phyloP scores from a whole-genome alignment of 2,888 invertebrate genomes.

The Steinernema scapterisci region DNA sequence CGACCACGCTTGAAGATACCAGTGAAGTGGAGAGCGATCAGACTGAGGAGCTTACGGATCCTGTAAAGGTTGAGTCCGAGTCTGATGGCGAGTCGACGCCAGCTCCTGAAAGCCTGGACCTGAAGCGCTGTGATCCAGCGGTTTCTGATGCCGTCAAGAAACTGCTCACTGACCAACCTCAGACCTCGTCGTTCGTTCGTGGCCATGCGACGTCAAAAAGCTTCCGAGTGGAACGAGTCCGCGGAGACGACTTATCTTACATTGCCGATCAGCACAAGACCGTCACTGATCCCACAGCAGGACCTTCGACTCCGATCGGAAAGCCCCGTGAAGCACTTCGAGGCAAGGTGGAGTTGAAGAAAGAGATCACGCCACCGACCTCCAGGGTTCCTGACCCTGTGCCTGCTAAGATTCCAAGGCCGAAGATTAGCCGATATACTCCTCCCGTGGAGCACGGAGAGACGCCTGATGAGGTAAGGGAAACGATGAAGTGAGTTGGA shows the following conservation, averaged over 20 bases:
- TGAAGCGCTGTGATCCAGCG: constrained; percentile 45
- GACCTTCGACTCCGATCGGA: constrained; percentile 43
- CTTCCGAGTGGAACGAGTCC: constrained; percentile 44
- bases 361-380: constrained; percentile 39
- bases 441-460: constrained; percentile 37
- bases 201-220: constrained; percentile 43
- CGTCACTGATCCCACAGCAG: constrained; percentile 22
- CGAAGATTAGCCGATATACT: constrained; percentile 59
- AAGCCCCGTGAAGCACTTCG: constrained; percentile 53
- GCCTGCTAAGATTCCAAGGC: constrained; percentile 65
- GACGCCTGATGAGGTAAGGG: constrained; percentile 44
- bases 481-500: too few relatives aligned
- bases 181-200: constrained; percentile 39
- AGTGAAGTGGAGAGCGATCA: constrained; percentile 16
- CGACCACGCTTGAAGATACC: not conserved
- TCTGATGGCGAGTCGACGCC: constrained; percentile 6
- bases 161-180: constrained; percentile 58
- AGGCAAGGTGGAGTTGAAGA: constrained; percentile 60
- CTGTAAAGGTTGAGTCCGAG: not conserved
- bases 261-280: constrained; percentile 58
- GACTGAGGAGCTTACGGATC: not conserved
- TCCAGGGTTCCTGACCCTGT: constrained; percentile 59
- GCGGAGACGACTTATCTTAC: constrained; percentile 58
- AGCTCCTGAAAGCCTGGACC: constrained; percentile 30
- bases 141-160: constrained; percentile 64